Conservation (phyloP, 2,888 invertebrate genomes). For the Halictus ligatus region DNA sequence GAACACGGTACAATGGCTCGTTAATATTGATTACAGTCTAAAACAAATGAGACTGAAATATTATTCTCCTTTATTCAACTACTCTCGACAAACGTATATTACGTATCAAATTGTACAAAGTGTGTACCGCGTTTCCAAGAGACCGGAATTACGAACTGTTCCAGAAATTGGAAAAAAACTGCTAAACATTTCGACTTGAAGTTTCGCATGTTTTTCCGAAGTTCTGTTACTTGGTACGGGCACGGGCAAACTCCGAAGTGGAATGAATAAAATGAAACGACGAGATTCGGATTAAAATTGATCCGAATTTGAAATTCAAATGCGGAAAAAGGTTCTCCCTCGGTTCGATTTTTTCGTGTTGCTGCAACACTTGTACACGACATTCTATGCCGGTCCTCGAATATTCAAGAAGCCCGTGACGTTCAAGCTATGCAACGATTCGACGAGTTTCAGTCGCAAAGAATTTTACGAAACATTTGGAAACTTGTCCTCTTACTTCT, state of each 20-base stretch:
- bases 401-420: neutral
- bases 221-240: neutral
- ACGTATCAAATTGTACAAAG: neutral
- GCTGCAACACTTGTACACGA: neutral
- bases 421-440: neutral
- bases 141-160: neutral
- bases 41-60: neutral
- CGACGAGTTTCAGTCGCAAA: neutral
- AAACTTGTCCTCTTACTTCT: neutral
- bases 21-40: neutral
- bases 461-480: neutral
- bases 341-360: neutral
- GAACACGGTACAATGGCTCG: neutral
- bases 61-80: neutral
- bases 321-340: neutral
- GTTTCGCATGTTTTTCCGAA: neutral
- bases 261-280: slow-evolving; percentile 7
- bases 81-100: neutral
- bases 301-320: slow-evolving; percentile 10
- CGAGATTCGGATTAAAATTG: slow-evolving; percentile 2
- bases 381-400: neutral
- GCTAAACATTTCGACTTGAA: neutral
- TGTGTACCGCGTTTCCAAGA: neutral
- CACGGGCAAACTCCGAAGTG: neutral
- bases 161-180: neutral